These are phyloP conservation scores for Cerastis rubricosa DNA, from an alignment of 2,888 invertebrate species.

Conservation along the genomic window DNA sequence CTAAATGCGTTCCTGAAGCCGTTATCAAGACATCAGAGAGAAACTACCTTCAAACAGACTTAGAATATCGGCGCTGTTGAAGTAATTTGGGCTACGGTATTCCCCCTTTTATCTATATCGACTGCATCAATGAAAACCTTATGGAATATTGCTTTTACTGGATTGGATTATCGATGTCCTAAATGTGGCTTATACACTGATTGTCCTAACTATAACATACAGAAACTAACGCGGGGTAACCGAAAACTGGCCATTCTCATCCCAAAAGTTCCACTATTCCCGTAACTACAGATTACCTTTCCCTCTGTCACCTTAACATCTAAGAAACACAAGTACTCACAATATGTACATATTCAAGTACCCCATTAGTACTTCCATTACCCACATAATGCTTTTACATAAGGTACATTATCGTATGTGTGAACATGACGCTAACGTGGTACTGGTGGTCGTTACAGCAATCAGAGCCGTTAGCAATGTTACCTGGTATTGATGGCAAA, in stretches of 20 bases:
- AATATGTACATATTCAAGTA: constrained; percentile 29
- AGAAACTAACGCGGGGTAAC: neutral
- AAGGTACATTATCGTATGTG: constrained; percentile 33
- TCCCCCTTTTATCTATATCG: neutral
- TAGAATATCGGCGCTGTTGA: neutral
- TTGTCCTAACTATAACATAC: neutral
- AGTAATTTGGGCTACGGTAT: neutral
- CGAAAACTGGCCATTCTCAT: neutral
- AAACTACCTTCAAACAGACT: neutral
- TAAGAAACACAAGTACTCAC: neutral
- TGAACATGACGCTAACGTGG: constrained; percentile 31
- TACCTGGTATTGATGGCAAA: constrained; percentile 22
- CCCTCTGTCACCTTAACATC: neutral
- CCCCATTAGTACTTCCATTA: constrained; percentile 39
- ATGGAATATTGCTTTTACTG: too few species aligned
- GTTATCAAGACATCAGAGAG: neutral
- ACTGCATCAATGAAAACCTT: neutral
- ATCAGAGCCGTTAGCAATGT: constrained; percentile 40
- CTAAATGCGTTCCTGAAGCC: neutral
- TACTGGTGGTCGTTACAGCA: constrained; percentile 18
- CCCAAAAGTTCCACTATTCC: neutral
- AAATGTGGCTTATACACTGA: too few species aligned
- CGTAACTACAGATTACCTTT: neutral
- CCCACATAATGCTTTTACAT: neutral
- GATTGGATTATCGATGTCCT: too few species aligned